phyloP scores from a whole-genome alignment of 1,140 invertebrate species.

The Trachymyrmex cornetzi region DNA sequence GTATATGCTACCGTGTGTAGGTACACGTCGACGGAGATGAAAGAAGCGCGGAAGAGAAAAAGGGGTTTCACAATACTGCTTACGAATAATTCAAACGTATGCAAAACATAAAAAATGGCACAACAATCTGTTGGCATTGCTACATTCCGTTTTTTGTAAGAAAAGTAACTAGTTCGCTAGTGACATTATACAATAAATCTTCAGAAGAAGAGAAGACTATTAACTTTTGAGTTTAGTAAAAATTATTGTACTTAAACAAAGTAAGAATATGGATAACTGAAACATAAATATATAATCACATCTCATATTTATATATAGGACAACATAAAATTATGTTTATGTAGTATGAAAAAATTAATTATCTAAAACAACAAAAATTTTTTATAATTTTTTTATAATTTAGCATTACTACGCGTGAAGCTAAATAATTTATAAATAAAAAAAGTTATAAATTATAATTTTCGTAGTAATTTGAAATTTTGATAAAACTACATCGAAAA shows the following conservation, averaged over 20 bases:
- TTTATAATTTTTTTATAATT: neutral
- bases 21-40: constrained; percentile 11
- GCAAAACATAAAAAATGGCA: constrained; percentile 1
- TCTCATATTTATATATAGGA: no score
- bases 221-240: neutral
- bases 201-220: neutral
- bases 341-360: neutral
- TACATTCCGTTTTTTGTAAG: neutral
- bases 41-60: neutral
- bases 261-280: neutral
- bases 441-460: neutral
- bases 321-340: constrained; percentile 9
- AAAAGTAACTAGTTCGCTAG: neutral
- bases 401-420: neutral
- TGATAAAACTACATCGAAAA: neutral
- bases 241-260: neutral
- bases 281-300: neutral
- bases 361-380: neutral
- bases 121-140: neutral
- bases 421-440: neutral
- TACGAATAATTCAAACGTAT: constrained; percentile 17
- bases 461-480: neutral
- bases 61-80: constrained; percentile 1
- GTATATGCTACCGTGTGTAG: constrained; percentile 7
- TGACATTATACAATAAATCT: neutral